Evolutionary conservation across 2,888 invertebrate species (phyloP).

Genomic region (Hirtodrosophila cameraria): DNA sequence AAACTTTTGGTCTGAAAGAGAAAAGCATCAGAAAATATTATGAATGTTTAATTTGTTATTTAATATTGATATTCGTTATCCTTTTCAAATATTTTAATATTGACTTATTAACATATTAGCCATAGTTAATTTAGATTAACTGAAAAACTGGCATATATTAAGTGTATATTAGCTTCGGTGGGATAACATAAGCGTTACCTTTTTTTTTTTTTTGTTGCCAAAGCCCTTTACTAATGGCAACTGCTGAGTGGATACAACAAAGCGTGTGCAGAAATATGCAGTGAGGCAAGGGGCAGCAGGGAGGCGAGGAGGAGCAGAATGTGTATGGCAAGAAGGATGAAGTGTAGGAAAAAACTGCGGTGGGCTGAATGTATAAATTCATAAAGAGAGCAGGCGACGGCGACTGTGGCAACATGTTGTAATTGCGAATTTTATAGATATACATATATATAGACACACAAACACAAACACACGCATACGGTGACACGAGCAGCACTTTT

Average conservation of each 20-base stretch:
- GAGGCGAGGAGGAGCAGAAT: slow-evolving; percentile 1
- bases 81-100: no score
- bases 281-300: slow-evolving; percentile 1
- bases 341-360: slow-evolving; percentile 30
- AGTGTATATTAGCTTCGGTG: slow-evolving; percentile 17
- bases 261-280: slow-evolving; percentile 45
- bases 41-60: no score
- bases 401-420: slow-evolving; percentile 73
- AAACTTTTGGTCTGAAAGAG: no score
- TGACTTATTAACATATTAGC: no score
- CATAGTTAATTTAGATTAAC: no score
- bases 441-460: slow-evolving; percentile 6
- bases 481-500: slow-evolving; percentile 1
- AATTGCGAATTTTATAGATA: slow-evolving; percentile 77
- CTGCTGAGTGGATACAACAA: slow-evolving; percentile 75
- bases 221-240: slow-evolving; percentile 49
- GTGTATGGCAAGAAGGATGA: not conserved
- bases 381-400: slow-evolving; percentile 57
- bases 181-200: no score
- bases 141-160: not conserved
- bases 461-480: slow-evolving; percentile 1
- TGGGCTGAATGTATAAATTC: slow-evolving; percentile 62
- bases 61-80: no score
- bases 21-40: no score
- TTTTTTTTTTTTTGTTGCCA: no score